phyloP scores from a whole-genome alignment of 2,797 vertebrate species.

The Coregonus ussuriensis region DNA sequence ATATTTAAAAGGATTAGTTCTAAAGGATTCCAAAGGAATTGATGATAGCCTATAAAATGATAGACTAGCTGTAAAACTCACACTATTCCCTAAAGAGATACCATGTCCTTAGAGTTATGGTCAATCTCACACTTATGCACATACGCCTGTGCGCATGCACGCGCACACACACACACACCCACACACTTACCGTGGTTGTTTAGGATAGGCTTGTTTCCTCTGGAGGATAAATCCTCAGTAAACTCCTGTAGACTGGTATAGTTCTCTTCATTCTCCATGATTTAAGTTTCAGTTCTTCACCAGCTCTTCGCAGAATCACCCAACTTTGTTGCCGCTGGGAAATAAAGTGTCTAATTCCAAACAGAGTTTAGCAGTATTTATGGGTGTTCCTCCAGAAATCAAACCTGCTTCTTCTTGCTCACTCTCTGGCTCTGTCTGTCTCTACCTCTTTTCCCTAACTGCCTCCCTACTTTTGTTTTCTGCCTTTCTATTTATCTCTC shows the following conservation, averaged over 20 bases:
- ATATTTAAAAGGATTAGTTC: too few species aligned
- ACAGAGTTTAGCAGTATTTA: neutral
- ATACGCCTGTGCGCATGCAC: constrained; percentile 5
- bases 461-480: too few species aligned
- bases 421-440: neutral
- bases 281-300: constrained; percentile 9
- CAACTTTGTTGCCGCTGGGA: neutral
- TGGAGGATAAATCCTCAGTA: constrained; percentile 44
- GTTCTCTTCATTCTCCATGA: constrained; percentile 56
- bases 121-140: constrained; percentile 15
- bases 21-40: too few species aligned
- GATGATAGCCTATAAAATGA: too few species aligned
- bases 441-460: too few species aligned
- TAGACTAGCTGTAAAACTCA: constrained; percentile 3
- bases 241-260: constrained; percentile 63
- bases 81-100: constrained; percentile 36
- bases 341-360: neutral
- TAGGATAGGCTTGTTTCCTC: constrained; percentile 46
- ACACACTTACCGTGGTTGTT: constrained; percentile 7
- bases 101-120: constrained; percentile 12
- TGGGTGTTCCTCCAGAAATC: constrained; percentile 12
- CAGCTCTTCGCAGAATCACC: neutral
- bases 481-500: too few species aligned
- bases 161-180: constrained; percentile 11
- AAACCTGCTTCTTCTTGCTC: constrained; percentile 2